Percentiles rank a stretch among this genome's conserved stretches.
Evolutionary conservation across 1,140 invertebrate genomes (phyloP).

Genomic region (Mylabris phalerata): DNA sequence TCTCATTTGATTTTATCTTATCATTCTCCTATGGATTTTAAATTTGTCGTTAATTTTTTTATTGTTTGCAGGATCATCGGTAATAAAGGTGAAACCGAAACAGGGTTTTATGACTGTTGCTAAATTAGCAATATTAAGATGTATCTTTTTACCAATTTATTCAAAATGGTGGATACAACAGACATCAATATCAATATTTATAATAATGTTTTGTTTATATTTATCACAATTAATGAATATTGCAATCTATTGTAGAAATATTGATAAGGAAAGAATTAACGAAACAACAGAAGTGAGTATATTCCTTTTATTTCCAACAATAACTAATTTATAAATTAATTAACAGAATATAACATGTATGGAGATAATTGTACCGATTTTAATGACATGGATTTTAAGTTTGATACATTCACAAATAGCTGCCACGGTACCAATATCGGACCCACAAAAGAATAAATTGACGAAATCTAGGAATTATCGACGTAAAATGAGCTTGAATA

Average conservation of each 20-base stretch:
- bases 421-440: conserved; percentile 55
- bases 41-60: conserved; percentile 5
- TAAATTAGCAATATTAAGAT: conserved; percentile 67
- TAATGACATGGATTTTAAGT: conserved; percentile 73
- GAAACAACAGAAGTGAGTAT: conserved; percentile 25
- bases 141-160: conserved; percentile 75
- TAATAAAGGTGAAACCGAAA: conserved; percentile 89
- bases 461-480: conserved; percentile 14
- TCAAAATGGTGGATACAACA: conserved; percentile 84
- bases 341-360: conserved; percentile 48
- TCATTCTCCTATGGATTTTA: conserved; percentile 3
- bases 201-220: conserved; percentile 44
- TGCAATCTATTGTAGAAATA: conserved; percentile 46
- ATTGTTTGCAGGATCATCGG: conserved; percentile 69
- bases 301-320: background rate
- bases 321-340: too few relatives aligned
- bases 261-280: background rate
- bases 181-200: conserved; percentile 67
- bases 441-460: conserved; percentile 1
- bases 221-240: conserved; percentile 44
- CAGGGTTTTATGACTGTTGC: conserved; percentile 77
- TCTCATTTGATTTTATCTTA: too few relatives aligned
- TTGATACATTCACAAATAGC: conserved; percentile 89
- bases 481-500: conserved; percentile 6
- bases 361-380: conserved; percentile 69